Evolutionary conservation across 1,140 invertebrate species (phyloP).

Genomic region (Drosophila kohkoa): DNA sequence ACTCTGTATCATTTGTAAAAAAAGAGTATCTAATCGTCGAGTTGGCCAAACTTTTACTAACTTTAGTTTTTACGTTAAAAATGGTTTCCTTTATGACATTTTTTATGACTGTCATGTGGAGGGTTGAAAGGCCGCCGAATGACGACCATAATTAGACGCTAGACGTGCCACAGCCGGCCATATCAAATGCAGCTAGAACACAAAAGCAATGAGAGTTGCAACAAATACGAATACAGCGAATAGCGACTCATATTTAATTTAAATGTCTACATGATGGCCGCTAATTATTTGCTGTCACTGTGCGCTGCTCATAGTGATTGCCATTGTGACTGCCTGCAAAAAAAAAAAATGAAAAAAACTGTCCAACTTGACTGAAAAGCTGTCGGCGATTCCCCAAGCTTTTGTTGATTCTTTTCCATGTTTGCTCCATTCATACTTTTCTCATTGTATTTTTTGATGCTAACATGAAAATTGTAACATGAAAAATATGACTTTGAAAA

Average conservation of each 20-base stretch:
- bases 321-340: conserved; percentile 16
- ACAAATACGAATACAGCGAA: conserved; percentile 20
- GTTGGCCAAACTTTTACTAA: not conserved
- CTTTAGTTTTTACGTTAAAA: conserved; percentile 43
- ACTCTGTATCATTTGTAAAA: not conserved
- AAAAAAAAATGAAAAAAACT: conserved; percentile 10
- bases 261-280: conserved; percentile 64
- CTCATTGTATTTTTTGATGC: conserved; percentile 32
- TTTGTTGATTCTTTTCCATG: conserved; percentile 1
- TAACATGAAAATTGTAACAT: conserved; percentile 61
- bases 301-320: conserved; percentile 46
- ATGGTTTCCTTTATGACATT: conserved; percentile 77
- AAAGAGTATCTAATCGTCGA: conserved; percentile 24
- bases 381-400: conserved; percentile 40
- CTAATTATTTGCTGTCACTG: conserved; percentile 73
- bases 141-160: conserved; percentile 64
- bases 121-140: conserved; percentile 51
- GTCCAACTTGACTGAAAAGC: conserved; percentile 27
- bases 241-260: conserved; percentile 71
- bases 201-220: conserved; percentile 9
- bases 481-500: conserved; percentile 31
- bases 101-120: conserved; percentile 67
- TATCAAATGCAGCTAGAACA: conserved; percentile 18
- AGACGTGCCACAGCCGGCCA: conserved; percentile 27
- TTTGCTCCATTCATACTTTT: conserved; percentile 7